These are phyloP conservation scores for Catamblyrhynchus diadema DNA, from an alignment of 2,797 vertebrate species.

Conservation along the genomic window DNA sequence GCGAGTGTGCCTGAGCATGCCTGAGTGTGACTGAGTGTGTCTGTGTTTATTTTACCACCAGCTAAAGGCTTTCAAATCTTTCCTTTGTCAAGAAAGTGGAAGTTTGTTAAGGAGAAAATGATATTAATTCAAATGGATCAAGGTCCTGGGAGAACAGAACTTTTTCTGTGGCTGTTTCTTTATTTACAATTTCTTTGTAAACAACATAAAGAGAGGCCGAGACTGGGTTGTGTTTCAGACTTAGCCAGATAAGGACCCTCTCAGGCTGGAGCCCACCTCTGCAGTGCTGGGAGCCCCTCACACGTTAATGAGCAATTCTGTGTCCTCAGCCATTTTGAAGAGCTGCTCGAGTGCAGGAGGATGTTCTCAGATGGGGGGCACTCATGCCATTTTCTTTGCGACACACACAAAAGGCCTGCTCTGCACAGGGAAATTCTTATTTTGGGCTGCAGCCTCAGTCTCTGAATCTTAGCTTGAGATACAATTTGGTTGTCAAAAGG, in stretches of 20 bases:
- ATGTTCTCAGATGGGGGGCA: neutral
- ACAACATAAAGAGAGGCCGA: accelerated
- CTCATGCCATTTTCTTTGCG: neutral
- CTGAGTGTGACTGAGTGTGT: too few relatives aligned
- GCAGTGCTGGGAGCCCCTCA: accelerated
- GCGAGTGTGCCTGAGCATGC: too few relatives aligned
- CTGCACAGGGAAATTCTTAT: neutral
- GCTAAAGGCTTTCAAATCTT: neutral
- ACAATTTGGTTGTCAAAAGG: neutral
- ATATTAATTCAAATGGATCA: neutral
- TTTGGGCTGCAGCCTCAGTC: neutral
- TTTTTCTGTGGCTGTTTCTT: neutral
- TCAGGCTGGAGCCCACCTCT: neutral
- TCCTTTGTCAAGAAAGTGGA: neutral
- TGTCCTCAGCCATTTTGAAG: neutral
- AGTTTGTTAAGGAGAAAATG: neutral
- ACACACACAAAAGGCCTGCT: neutral
- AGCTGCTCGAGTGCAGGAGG: neutral
- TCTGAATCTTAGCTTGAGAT: neutral
- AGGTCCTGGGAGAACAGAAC: neutral
- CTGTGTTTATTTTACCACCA: neutral
- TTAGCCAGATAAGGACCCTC: accelerated
- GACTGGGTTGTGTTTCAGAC: neutral
- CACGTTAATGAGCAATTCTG: neutral
- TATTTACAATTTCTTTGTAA: neutral